Percentiles rank a stretch among this genome's conserved stretches.
phyloP scores from a whole-genome alignment of 1,140 invertebrate species.

The Pseudomyrmex flavicornis region DNA sequence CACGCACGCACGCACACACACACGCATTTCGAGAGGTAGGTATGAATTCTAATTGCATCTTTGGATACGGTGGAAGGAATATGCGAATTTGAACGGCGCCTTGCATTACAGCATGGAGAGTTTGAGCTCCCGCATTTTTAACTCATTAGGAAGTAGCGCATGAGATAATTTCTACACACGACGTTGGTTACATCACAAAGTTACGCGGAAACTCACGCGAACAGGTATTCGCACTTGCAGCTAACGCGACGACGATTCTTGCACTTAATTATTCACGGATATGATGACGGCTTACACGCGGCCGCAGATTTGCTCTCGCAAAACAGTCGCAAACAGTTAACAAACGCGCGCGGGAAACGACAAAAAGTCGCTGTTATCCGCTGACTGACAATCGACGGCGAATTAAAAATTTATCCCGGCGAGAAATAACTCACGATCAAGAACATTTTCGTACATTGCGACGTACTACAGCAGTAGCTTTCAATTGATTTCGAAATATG shows the following conservation, averaged over 20 bases:
- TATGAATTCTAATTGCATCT: constrained; percentile 49
- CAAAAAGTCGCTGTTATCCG: constrained; percentile 16
- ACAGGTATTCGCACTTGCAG: constrained; percentile 37
- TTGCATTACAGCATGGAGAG: constrained; percentile 23
- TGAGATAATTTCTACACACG: constrained; percentile 46
- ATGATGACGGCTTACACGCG: not conserved
- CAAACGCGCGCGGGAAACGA: not conserved
- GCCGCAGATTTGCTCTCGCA: constrained; percentile 32
- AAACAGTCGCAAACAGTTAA: constrained; percentile 37
- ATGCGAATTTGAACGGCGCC: constrained; percentile 27
- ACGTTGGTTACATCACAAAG: constrained; percentile 27
- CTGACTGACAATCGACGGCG: not conserved
- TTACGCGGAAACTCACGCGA: constrained; percentile 34
- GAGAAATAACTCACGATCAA: not conserved
- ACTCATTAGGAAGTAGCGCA: constrained; percentile 50
- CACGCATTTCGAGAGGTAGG: constrained; percentile 23
- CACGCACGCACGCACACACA: not conserved
- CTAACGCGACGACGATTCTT: constrained; percentile 37
- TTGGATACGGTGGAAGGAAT: constrained; percentile 6
- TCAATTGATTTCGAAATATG: too few species aligned
- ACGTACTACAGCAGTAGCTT: not conserved
- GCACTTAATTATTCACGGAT: constrained; percentile 45
- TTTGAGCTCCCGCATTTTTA: constrained; percentile 38
- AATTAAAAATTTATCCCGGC: constrained; percentile 18
- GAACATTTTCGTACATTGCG: not conserved